Conservation (phyloP, 2,888 invertebrate species). For the Epirrhoe alternata region DNA sequence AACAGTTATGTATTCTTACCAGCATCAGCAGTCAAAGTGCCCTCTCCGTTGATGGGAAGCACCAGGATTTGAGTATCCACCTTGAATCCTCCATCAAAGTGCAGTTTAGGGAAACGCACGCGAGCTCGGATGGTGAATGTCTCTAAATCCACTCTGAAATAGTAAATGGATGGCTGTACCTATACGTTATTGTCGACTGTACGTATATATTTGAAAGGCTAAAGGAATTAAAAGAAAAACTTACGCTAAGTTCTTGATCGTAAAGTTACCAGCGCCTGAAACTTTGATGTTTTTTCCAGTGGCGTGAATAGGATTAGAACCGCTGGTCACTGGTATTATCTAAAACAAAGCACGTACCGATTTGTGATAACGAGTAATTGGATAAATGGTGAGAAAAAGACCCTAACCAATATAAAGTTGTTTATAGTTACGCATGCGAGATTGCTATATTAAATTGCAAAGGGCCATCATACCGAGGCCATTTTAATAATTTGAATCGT, state of each 20-base stretch:
- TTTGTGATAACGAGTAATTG: not conserved
- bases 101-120: conserved; percentile 82
- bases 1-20: conserved; percentile 57
- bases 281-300: conserved; percentile 79
- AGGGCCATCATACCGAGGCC: too few species aligned
- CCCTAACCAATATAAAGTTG: not conserved
- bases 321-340: conserved; percentile 63
- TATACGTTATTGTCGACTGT: not conserved
- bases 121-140: conserved; percentile 75
- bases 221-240: conserved; percentile 45
- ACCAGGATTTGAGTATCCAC: conserved; percentile 84
- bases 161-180: not conserved
- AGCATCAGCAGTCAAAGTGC: conserved; percentile 85
- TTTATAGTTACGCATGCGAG: too few species aligned
- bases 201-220: not conserved
- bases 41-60: conserved; percentile 85
- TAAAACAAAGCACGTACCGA: conserved; percentile 45
- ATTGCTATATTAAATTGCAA: too few species aligned
- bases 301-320: conserved; percentile 72
- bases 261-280: conserved; percentile 80
- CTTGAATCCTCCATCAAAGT: conserved; percentile 85
- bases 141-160: conserved; percentile 80
- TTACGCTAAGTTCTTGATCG: conserved; percentile 82
- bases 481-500: too few species aligned
- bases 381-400: not conserved